Conservation (phyloP, 2,888 invertebrate genomes). For the Chironomus tentans region DNA sequence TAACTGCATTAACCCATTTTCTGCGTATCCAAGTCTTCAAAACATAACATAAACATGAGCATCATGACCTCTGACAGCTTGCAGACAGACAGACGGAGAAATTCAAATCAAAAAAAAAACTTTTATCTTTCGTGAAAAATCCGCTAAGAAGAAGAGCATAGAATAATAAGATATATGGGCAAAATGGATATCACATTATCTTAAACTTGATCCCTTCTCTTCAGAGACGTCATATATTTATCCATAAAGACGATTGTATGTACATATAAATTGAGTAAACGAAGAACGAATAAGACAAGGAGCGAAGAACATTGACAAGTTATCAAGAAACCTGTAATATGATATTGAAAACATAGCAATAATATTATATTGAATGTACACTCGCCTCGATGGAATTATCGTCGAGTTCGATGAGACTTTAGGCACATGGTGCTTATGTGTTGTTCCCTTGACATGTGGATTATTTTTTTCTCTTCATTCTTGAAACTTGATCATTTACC, state of each 20-base stretch:
- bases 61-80: no score
- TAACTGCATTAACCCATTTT: no score
- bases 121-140: no score
- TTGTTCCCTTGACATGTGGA: conserved; percentile 23
- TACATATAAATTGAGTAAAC: background rate
- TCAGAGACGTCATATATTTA: background rate
- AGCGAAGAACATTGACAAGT: conserved; percentile 4
- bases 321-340: conserved; percentile 17
- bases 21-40: no score
- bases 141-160: background rate
- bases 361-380: background rate
- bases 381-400: background rate
- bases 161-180: background rate
- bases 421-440: conserved; percentile 8
- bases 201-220: background rate
- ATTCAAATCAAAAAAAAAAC: no score
- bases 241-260: background rate
- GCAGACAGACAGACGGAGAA: no score
- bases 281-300: background rate
- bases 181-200: background rate
- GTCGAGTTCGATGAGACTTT: background rate
- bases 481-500: conserved; percentile 25
- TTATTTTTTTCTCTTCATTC: conserved; percentile 6
- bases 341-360: conserved; percentile 15
- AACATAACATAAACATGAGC: no score